Base-by-base conservation (phyloP, 2,113 vertebrate genomes). In the Salvelinus alpinus region DNA sequence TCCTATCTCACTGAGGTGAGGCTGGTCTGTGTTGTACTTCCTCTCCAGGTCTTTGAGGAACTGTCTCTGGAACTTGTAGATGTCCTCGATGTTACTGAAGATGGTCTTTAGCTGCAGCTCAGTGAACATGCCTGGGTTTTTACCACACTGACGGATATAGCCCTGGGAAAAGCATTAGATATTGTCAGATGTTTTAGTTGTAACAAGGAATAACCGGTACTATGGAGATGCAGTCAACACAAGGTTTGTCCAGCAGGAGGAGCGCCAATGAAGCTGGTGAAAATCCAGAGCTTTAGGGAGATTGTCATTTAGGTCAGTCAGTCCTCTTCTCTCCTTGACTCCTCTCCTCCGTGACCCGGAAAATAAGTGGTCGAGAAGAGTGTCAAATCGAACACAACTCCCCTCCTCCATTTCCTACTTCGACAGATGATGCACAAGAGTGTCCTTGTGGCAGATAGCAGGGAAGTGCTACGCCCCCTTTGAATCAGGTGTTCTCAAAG, bases 51-150 rank as follows among this genome's bases (percentile, higher is more conserved):
- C 96, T 88, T 93, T 95, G 79, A 98, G 90, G 85, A 99, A 99
- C 85, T 93, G 96, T 79, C 96, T 96, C 86, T 99, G 98, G 90
- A 99, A 99, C 84, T 87, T 96, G 94, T 98, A 99, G 91, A 99
- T 96, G 65, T 99, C 97, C 91, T 99, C 98, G 77, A 99, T 99
- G 92, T 99, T 99, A 90, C 97, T 97, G 91, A 99, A 99, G 89
- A 99, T 99, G 82, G 94, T 98, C 86, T 90, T 93, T 38, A 99
- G 82, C 74, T 99, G 97, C 27, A 85, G 91, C 27, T 93, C 80
- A 0, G 95, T 96, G 89, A 99, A 99, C 98, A 99, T 99, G 67
- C 94, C 94, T 0, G 95, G 95, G 84, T 97, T 95, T 87, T 99
- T 99, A 70, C 95, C 95, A 86, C 98, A 99, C 90, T 99, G 98